phyloP scores from a whole-genome alignment of 2,113 vertebrate genomes.

The Hyla sarda region DNA sequence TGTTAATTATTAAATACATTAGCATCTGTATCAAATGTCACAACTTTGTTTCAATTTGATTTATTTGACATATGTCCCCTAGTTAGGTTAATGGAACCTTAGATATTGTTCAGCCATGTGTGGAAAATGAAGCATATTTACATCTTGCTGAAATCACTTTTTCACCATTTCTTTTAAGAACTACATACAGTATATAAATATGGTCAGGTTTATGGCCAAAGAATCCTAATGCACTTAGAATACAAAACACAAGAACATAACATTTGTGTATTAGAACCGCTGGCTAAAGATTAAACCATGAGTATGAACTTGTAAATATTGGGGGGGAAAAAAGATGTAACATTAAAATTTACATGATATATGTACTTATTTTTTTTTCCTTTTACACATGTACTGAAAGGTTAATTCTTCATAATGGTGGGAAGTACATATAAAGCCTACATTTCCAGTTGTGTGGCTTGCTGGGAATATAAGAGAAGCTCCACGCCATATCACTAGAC shows the following conservation, averaged over 20 bases:
- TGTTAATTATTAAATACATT: slow-evolving; percentile 59
- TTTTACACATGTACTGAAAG: no score
- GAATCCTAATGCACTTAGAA: neutral
- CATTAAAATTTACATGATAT: no score
- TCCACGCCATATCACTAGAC: neutral
- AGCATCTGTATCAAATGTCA: slow-evolving; percentile 57
- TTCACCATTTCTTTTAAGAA: neutral
- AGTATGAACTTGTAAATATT: neutral
- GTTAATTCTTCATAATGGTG: no score
- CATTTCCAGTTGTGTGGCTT: neutral
- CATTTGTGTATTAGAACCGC: neutral
- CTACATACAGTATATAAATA: neutral
- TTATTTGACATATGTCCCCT: slow-evolving; percentile 49
- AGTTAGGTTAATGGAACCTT: slow-evolving; percentile 51
- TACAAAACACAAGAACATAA: neutral
- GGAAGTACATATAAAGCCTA: neutral
- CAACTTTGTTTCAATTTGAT: slow-evolving; percentile 56
- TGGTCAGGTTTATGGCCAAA: neutral
- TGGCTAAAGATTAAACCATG: neutral
- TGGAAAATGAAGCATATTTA: slow-evolving; percentile 25
- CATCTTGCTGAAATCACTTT: neutral
- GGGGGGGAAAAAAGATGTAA: no score
- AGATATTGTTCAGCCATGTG: slow-evolving; percentile 32
- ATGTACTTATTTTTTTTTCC: no score
- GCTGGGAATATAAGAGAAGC: neutral